Conservation (phyloP, 2,888 invertebrate species). For the Pimpla rufipes region DNA sequence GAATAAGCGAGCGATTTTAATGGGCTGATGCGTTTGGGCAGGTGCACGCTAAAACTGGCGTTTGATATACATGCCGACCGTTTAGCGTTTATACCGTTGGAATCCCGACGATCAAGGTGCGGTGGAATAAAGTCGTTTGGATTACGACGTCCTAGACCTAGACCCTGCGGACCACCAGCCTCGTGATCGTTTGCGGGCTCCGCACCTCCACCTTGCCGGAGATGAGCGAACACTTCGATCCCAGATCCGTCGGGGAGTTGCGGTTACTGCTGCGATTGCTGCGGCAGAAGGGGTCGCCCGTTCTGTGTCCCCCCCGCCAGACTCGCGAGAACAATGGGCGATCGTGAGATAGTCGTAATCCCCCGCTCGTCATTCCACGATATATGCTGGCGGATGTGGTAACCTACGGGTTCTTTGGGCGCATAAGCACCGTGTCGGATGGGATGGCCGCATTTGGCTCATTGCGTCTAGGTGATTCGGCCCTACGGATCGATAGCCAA, state of each 20-base stretch:
- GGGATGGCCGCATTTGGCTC: not conserved
- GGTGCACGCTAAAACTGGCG: not conserved
- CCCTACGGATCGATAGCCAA: not conserved
- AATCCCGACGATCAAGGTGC: conserved; percentile 37
- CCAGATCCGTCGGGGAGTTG: conserved; percentile 4
- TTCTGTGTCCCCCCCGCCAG: conserved; percentile 29
- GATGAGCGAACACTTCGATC: conserved; percentile 23
- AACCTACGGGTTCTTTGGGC: conserved; percentile 5
- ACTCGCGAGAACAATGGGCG: conserved; percentile 40
- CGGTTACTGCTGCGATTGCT: conserved; percentile 33
- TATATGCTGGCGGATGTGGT: conserved; percentile 3
- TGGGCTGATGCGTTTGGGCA: conserved; percentile 25
- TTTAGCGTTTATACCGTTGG: conserved; percentile 16
- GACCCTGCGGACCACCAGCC: not conserved
- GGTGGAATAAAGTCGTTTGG: conserved; percentile 29
- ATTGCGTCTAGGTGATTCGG: not conserved
- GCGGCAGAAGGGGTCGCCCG: not conserved
- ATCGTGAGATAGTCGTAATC: conserved; percentile 24
- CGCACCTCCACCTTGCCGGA: conserved; percentile 9
- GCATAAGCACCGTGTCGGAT: not conserved
- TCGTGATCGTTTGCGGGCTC: conserved; percentile 23
- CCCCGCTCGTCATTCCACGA: conserved; percentile 12
- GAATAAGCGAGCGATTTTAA: conserved; percentile 49
- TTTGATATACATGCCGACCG: not conserved
- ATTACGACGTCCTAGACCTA: not conserved